Conservation (phyloP, 1,140 invertebrate species). For the Drosophila lini region DNA sequence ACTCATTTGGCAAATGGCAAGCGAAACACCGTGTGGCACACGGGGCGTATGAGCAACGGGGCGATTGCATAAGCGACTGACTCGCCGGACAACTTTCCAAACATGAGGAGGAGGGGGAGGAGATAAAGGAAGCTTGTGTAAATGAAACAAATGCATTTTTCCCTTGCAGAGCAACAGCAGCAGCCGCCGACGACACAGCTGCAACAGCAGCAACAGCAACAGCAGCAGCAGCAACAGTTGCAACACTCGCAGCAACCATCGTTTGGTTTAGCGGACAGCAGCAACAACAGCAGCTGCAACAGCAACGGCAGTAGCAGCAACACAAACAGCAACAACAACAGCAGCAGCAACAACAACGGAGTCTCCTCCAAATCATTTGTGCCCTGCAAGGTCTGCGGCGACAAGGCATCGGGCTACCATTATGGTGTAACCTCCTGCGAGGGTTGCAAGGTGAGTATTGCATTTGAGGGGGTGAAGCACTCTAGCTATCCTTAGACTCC, state of each 20-base stretch:
- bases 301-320: constrained; percentile 43
- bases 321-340: constrained; percentile 87
- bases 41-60: constrained; percentile 60
- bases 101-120: constrained; percentile 25
- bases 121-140: constrained; percentile 30
- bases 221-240: constrained; percentile 39
- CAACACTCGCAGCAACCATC: constrained; percentile 88
- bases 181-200: constrained; percentile 39
- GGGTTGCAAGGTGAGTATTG: constrained; percentile 97
- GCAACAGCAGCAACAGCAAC: constrained; percentile 60
- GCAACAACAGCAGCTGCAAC: constrained; percentile 83
- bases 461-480: too few relatives aligned
- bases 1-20: constrained; percentile 67
- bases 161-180: constrained; percentile 71
- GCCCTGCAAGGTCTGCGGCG: constrained; percentile 99
- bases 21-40: constrained; percentile 27
- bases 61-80: constrained; percentile 49
- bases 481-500: neutral
- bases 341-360: constrained; percentile 86
- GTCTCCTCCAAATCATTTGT: constrained; percentile 91
- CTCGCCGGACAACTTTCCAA: constrained; percentile 58
- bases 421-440: constrained; percentile 99
- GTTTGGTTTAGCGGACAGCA: constrained; percentile 91
- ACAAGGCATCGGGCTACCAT: constrained; percentile 99
- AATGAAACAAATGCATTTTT: constrained; percentile 59